Evolutionary conservation across 2,888 invertebrate genomes (phyloP).

Genomic region (Cetonia aurata): DNA sequence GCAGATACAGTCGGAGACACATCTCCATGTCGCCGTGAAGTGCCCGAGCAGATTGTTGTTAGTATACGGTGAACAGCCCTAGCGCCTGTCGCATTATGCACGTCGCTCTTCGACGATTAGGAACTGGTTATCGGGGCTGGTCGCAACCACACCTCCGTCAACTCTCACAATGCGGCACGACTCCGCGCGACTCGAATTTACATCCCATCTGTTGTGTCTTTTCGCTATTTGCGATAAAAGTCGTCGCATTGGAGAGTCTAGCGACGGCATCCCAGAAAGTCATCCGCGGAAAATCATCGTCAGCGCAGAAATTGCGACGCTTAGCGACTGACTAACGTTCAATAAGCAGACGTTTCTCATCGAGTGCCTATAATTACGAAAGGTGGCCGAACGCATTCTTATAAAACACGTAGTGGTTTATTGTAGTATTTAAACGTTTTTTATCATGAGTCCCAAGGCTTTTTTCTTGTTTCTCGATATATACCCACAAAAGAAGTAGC

Average conservation of each 20-base stretch:
- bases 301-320: conserved; percentile 29
- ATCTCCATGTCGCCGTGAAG: conserved; percentile 57
- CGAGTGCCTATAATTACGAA: conserved; percentile 26
- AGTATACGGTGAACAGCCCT: conserved; percentile 58
- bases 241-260: conserved; percentile 18
- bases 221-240: conserved; percentile 42
- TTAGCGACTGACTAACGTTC: conserved; percentile 22
- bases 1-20: conserved; percentile 51
- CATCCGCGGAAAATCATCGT: conserved; percentile 33
- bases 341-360: conserved; percentile 36
- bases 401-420: conserved; percentile 32
- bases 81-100: conserved; percentile 63
- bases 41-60: conserved; percentile 58
- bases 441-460: conserved; percentile 11
- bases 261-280: conserved; percentile 36
- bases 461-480: conserved; percentile 10
- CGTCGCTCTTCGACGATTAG: conserved; percentile 62
- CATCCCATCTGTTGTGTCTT: conserved; percentile 49
- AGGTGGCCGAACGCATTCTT: conserved; percentile 30
- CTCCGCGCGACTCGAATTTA: conserved; percentile 47
- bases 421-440: conserved; percentile 31
- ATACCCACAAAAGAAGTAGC: too few species aligned
- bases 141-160: conserved; percentile 59
- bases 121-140: conserved; percentile 62
- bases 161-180: conserved; percentile 50